Conservation (phyloP, 1,140 invertebrate genomes). For the Neodiprion virginianus region DNA sequence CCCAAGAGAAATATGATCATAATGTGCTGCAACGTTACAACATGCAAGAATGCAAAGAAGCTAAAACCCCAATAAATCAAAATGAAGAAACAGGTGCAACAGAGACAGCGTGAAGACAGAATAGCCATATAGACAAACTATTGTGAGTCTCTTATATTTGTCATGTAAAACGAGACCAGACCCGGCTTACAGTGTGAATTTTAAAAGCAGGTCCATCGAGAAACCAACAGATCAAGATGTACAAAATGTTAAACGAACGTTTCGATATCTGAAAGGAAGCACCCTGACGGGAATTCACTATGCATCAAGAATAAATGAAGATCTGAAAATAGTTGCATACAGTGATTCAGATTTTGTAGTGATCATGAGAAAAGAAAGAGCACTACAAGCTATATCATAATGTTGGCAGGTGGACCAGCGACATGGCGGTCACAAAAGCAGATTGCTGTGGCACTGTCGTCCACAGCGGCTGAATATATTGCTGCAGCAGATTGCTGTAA, state of each 20-base stretch:
- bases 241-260: conserved; percentile 32
- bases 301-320: background rate
- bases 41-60: conserved; percentile 24
- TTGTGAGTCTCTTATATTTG: conserved; percentile 41
- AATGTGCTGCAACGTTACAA: conserved; percentile 21
- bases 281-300: conserved; percentile 13
- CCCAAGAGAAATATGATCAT: conserved; percentile 19
- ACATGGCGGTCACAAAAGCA: conserved; percentile 41
- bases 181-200: conserved; percentile 30
- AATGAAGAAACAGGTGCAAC: conserved; percentile 3
- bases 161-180: conserved; percentile 36
- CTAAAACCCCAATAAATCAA: conserved; percentile 21
- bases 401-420: conserved; percentile 35
- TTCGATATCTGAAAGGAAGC: conserved; percentile 41
- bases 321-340: conserved; percentile 23
- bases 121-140: conserved; percentile 29
- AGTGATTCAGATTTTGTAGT: conserved; percentile 47
- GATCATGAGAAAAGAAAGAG: conserved; percentile 35
- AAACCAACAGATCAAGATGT: conserved; percentile 28
- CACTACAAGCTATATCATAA: conserved; percentile 44
- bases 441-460: conserved; percentile 32
- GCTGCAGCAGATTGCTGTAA: conserved; percentile 30
- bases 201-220: conserved; percentile 35
- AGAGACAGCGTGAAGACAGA: conserved; percentile 7
- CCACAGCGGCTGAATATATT: conserved; percentile 44